These are phyloP conservation scores for Spermophilus dauricus DNA, from an alignment of 2,113 vertebrate species.

Conservation along the genomic window DNA sequence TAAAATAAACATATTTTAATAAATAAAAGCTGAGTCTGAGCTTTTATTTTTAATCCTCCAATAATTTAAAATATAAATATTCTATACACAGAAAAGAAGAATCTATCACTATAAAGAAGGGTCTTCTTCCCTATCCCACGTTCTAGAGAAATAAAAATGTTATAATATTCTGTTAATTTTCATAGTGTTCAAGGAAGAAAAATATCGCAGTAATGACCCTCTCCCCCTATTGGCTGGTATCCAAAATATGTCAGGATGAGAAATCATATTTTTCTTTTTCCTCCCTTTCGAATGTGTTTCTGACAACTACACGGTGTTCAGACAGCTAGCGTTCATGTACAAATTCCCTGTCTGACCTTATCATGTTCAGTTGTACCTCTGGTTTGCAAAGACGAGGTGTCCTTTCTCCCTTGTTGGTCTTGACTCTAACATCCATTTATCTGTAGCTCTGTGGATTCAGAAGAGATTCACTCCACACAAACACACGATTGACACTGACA, in stretches of 20 bases:
- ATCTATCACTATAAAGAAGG: not conserved
- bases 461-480: not conserved
- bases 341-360: not conserved
- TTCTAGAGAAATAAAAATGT: conserved; percentile 16
- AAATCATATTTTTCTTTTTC: conserved; percentile 48
- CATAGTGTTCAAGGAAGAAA: conserved; percentile 27
- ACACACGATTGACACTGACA: not conserved
- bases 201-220: not conserved
- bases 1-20: no score
- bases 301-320: conserved; percentile 48
- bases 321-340: not conserved
- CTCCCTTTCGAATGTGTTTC: conserved; percentile 54
- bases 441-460: not conserved
- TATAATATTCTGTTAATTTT: conserved; percentile 4
- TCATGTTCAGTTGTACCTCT: not conserved
- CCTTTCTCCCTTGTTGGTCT: conserved; percentile 39
- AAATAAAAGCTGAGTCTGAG: not conserved
- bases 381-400: conserved; percentile 29
- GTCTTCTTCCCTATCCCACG: not conserved
- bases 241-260: conserved; percentile 63
- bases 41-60: not conserved
- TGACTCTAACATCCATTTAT: not conserved
- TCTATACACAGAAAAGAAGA: not conserved
- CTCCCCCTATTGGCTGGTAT: conserved; percentile 26
- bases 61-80: conserved; percentile 29